Evolutionary conservation across 2,113 vertebrate genomes (phyloP), one percentile per base, ranked within the genome.

Genomic region (Noctilio leporinus): DNA sequence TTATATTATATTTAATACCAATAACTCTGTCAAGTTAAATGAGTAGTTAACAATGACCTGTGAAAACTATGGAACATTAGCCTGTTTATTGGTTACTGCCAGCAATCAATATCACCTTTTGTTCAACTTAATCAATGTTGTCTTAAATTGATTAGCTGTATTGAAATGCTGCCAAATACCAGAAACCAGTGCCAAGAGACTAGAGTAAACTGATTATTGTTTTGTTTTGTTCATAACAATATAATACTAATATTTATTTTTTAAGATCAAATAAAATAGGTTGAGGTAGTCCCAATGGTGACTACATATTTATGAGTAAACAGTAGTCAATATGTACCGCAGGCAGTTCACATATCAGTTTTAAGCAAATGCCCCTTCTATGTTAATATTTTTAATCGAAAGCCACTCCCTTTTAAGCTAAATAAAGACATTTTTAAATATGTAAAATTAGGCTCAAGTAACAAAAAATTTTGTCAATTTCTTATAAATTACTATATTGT

Each of bases 61-160:
- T 82, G 96, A 94, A 96, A 93, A 96, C 82, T 78, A 86, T 47
- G 78, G 95, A 98, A 98, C 59, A 96, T 95, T 97, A 70, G 40
- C 70, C 81, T 98, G 93, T 97, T 98, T 98, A 98, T 96, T 98
- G 93, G 96, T 94, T 98, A 96, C 87, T 95, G 94, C 26, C 53
- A 95, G 84, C 86, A 98, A 96, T 98, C 97, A 97, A 98, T 98
- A 98, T 75, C 30, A 97, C 70, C 95, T 98, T 98, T 98, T 98
- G 96, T 98, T 98, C 97, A 97, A 94, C 96, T 98, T 98, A 98
- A 98, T 98, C 97, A 98, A 97, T 98, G 93, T 78, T 97, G 92
- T 97, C 96, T 98, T 98, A 97, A 98, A 98, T 97, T 98, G 97
- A 98, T 98, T 97, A 95, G 91, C 69, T 97, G 40, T 28, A 83